phyloP scores from a whole-genome alignment of 1,140 invertebrate species.

The Lepidurus packardi region DNA sequence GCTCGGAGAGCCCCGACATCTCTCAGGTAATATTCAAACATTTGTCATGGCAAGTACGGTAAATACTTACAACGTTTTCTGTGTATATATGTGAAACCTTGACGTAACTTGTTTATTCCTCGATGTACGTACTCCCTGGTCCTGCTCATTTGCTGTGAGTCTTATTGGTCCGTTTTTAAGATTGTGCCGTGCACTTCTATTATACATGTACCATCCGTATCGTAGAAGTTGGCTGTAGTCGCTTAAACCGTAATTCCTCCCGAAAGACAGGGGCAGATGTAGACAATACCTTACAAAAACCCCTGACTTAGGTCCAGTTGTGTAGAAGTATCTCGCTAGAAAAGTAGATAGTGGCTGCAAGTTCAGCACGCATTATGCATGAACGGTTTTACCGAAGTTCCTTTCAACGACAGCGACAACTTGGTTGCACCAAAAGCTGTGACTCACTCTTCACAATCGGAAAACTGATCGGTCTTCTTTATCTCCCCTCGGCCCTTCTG shows the following conservation, averaged over 20 bases:
- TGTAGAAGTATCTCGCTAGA: too few species aligned
- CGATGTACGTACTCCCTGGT: background rate
- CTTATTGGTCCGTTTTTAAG: background rate
- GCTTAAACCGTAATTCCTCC: too few species aligned
- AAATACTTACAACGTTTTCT: conserved; percentile 18
- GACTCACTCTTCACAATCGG: background rate
- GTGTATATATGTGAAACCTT: background rate
- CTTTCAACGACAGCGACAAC: background rate
- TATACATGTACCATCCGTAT: background rate
- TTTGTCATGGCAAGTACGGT: background rate
- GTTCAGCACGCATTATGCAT: too few species aligned
- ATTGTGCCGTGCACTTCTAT: background rate
- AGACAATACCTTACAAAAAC: too few species aligned
- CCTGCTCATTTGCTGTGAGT: conserved; percentile 15
- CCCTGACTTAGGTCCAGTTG: too few species aligned
- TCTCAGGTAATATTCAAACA: conserved; percentile 63
- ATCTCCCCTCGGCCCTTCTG: background rate
- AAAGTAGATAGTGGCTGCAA: too few species aligned
- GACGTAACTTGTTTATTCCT: background rate
- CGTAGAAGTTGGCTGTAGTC: background rate
- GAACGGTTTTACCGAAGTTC: too few species aligned
- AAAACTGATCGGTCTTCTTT: background rate
- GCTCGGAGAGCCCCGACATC: conserved; percentile 75
- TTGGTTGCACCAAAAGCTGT: background rate
- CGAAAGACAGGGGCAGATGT: too few species aligned